Evolutionary conservation across 2,888 invertebrate species (phyloP).

Genomic region (Mythimna lalbum): DNA sequence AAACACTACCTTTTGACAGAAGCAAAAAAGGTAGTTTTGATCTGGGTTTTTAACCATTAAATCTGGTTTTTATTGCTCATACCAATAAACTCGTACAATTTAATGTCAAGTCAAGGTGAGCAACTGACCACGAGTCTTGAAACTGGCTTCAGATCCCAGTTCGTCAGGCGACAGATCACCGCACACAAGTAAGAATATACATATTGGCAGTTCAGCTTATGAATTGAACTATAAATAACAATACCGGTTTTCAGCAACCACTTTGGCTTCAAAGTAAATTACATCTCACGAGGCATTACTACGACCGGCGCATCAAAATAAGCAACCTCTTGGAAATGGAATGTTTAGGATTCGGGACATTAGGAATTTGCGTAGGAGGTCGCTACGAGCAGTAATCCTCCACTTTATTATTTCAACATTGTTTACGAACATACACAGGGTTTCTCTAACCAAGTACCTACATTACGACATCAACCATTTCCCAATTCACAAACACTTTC

Average conservation of each 20-base stretch:
- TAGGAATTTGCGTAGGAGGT: constrained; percentile 15
- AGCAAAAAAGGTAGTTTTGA: not conserved
- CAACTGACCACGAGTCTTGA: not conserved
- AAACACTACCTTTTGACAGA: not conserved
- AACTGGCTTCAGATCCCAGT: constrained; percentile 21
- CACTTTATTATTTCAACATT: constrained; percentile 12
- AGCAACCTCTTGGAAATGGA: constrained; percentile 14
- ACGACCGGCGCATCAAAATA: constrained; percentile 2
- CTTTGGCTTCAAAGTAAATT: constrained; percentile 20
- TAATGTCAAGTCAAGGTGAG: constrained; percentile 31
- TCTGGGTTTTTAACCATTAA: not conserved
- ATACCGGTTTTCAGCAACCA: constrained; percentile 12
- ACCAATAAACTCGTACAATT: constrained; percentile 13
- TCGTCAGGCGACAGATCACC: constrained; percentile 24
- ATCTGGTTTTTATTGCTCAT: not conserved
- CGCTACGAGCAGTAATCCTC: constrained; percentile 8
- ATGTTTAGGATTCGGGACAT: constrained; percentile 8
- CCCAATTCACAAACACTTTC: constrained; percentile 11
- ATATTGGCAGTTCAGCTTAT: constrained; percentile 33
- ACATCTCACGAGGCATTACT: constrained; percentile 14
- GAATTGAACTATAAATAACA: constrained; percentile 20
- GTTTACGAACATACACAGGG: constrained; percentile 16
- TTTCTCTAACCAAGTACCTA: constrained; percentile 11
- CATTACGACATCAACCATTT: constrained; percentile 20
- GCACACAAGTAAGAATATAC: constrained; percentile 16